Percentiles rank a stretch among this genome's conserved stretches.
These are phyloP conservation scores for Bugulina stolonifera DNA, from an alignment of 2,888 invertebrate genomes.

Conservation along the genomic window DNA sequence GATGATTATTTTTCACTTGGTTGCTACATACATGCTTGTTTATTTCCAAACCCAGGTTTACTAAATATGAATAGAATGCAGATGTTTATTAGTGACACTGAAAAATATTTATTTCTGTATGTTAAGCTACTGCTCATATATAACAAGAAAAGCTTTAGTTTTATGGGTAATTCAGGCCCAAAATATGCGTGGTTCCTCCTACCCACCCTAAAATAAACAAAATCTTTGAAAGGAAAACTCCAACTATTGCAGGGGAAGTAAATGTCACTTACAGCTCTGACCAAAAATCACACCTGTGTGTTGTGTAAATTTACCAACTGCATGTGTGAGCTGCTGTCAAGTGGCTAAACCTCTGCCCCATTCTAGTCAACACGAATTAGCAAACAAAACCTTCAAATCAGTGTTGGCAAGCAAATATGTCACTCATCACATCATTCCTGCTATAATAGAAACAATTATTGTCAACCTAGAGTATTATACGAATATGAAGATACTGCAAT, in stretches of 20 bases:
- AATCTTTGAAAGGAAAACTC: background rate
- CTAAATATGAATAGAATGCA: no score
- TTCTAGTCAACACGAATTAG: background rate
- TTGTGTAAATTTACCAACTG: background rate
- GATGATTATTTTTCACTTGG: no score
- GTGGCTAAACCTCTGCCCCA: background rate
- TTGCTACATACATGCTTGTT: no score
- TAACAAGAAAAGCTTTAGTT: background rate
- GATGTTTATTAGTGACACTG: background rate
- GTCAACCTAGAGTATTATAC: no score
- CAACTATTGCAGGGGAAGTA: background rate
- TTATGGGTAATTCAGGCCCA: no score
- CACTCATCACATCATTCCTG: background rate
- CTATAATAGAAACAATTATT: no score
- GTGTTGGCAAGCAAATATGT: background rate
- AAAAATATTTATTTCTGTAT: background rate
- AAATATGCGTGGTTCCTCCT: background rate
- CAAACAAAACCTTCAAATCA: background rate
- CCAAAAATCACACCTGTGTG: slow-evolving; percentile 17
- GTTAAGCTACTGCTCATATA: background rate
- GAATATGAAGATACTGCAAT: no score
- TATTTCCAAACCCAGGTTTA: no score
- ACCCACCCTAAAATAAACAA: background rate
- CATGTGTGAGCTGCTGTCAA: background rate
- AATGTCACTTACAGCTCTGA: background rate